Conservation (phyloP, 2,888 invertebrate genomes). For the Agrochola circellaris region DNA sequence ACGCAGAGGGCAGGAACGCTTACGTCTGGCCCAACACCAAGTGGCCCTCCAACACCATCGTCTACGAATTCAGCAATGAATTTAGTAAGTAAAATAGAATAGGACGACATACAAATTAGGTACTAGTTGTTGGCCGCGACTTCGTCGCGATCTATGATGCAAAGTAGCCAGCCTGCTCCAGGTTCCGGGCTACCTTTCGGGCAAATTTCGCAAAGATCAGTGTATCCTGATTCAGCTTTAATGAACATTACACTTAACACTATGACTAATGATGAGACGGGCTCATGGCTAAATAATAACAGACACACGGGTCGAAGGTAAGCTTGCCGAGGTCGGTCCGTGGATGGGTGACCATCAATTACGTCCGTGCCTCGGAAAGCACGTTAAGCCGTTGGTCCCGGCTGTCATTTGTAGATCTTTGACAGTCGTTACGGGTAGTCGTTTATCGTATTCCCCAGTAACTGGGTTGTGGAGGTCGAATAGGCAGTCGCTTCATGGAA, state of each 20-base stretch:
- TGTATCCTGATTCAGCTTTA: background rate
- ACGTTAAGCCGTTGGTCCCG: no score
- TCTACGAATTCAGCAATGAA: constrained; percentile 73
- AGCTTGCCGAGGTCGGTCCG: no score
- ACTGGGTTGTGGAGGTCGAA: no score
- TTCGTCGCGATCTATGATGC: background rate
- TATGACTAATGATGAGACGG: no score
- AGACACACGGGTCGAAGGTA: no score
- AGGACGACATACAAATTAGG: background rate
- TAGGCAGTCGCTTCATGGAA: no score
- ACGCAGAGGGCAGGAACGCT: constrained; percentile 71
- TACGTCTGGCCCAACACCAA: constrained; percentile 73
- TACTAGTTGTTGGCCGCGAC: background rate
- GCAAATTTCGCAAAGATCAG: background rate
- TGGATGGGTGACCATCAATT: no score
- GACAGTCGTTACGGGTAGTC: no score
- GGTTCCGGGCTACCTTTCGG: background rate
- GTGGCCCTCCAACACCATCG: constrained; percentile 73
- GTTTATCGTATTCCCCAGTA: no score
- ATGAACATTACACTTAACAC: background rate
- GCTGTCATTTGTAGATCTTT: no score
- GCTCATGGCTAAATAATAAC: no score
- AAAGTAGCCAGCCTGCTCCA: background rate
- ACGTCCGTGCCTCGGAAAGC: no score
- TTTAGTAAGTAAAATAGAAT: constrained; percentile 64